Base-by-base conservation (phyloP, 2,888 invertebrate genomes). In the Ornithoptera alexandrae region DNA sequence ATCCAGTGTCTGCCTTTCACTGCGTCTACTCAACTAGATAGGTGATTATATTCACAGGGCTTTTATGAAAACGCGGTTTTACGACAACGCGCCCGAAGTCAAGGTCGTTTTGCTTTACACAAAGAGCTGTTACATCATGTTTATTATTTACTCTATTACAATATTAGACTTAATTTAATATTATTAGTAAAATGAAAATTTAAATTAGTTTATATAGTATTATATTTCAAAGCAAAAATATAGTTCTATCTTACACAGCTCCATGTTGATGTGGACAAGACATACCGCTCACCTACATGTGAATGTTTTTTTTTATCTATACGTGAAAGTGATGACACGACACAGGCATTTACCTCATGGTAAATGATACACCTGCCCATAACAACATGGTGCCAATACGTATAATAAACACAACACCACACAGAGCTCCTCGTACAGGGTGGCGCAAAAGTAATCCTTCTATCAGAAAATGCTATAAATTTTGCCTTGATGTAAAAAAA, bases 51-150 rank as follows among this genome's bases (percentile, higher is more conserved):
- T 56, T 24, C 42, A 62, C 42, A 69, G 60, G 57, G 65, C 69
- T 69, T 69, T 69, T 57, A 69, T 69, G 69, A 61, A 56, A 65
- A 69, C 56, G 30, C 61, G 61, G 24, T 57, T 61, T 42, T 56
- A 65, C 69, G n/a, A 57, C 61, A 50, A n/a, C 24, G n/a, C 42
- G 24, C 30, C 24, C 18, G 30, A 42, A 30, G 57, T 30, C 65
- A 68, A 64, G 59, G 68, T 50, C 39, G 22, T 56, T n/a, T 30
- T 62, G 36, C 36, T 20, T 58, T 39, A 30, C 7, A 65, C 39
- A 36, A 42, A 65, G 58, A 36, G 57, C 57, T 20, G 5, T 42
- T 57, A 42, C 57, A 22, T 65, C 36, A n/a, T 39, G 17, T 65
- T 58, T 20, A 65, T 58, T 50, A 66, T 66, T 66, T 66, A 66